Conservation (phyloP, 2,797 vertebrate species). For the Diplodus sargus region DNA sequence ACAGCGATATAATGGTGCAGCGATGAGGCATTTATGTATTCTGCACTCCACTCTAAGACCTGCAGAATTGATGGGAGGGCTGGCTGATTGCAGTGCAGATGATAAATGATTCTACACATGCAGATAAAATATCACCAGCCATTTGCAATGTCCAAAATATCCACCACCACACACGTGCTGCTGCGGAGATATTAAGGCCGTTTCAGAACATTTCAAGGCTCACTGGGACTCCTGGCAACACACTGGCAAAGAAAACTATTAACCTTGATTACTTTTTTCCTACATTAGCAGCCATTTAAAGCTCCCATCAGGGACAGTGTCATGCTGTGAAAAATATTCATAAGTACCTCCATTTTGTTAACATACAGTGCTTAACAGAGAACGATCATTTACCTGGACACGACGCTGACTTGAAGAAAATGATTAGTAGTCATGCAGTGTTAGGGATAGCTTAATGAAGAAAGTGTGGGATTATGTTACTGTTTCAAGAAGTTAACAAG, state of each 20-base stretch:
- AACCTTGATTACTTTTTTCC: slow-evolving; percentile 8
- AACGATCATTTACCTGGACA: neutral
- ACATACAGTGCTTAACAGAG: no score
- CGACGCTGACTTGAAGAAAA: neutral
- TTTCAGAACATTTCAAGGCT: neutral
- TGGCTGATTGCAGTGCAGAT: slow-evolving; percentile 60
- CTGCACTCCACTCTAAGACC: slow-evolving; percentile 43
- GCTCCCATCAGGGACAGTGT: neutral
- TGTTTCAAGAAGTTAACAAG: neutral
- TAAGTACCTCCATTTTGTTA: neutral
- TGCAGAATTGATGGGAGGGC: slow-evolving; percentile 64
- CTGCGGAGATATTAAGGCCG: neutral
- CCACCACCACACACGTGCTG: slow-evolving; percentile 10
- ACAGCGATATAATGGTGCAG: slow-evolving; percentile 20
- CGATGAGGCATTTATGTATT: slow-evolving; percentile 52
- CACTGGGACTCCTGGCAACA: neutral
- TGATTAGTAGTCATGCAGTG: neutral
- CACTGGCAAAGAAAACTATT: neutral
- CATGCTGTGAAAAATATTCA: neutral
- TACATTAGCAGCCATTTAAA: slow-evolving; percentile 1
- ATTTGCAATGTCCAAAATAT: slow-evolving; percentile 43
- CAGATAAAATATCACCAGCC: slow-evolving; percentile 64
- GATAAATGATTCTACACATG: slow-evolving; percentile 73
- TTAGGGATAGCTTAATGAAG: neutral
- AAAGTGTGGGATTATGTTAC: neutral